Conservation (phyloP, 2,888 invertebrate genomes). For the Phragmatobia fuliginosa region DNA sequence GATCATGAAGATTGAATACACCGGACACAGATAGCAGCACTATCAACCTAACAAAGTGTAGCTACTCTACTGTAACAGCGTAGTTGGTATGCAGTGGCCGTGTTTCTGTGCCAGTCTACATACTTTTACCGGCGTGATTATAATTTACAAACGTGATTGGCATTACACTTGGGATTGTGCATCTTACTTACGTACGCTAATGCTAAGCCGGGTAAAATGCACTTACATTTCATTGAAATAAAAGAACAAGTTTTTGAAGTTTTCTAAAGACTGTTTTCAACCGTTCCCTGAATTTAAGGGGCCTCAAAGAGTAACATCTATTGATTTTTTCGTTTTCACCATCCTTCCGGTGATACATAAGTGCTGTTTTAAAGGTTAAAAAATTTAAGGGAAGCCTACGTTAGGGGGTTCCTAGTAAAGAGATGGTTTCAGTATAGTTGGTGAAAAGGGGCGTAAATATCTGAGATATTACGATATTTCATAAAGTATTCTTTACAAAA, state of each 20-base stretch:
- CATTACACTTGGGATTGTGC: constrained; percentile 3
- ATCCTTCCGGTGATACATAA: too few relatives aligned
- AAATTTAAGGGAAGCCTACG: too few relatives aligned
- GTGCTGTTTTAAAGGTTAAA: too few relatives aligned
- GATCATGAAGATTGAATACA: neutral
- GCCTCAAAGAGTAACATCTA: too few relatives aligned
- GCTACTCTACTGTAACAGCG: constrained; percentile 3
- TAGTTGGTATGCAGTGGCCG: constrained; percentile 32
- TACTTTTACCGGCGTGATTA: constrained; percentile 45
- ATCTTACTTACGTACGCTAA: neutral
- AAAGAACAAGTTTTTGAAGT: neutral
- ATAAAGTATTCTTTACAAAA: neutral
- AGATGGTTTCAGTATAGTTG: too few relatives aligned
- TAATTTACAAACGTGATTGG: constrained; percentile 37
- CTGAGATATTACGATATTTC: too few relatives aligned
- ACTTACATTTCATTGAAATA: neutral
- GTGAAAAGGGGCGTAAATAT: too few relatives aligned
- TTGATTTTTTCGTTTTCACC: too few relatives aligned
- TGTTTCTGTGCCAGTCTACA: constrained; percentile 23
- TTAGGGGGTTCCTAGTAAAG: too few relatives aligned
- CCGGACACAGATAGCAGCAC: constrained; percentile 18
- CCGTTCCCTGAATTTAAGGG: too few relatives aligned
- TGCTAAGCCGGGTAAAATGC: neutral
- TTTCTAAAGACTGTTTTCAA: too few relatives aligned
- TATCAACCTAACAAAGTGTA: constrained; percentile 22